Evolutionary conservation across 2,113 vertebrate species (phyloP).

Genomic region (Coracopsis vasa): DNA sequence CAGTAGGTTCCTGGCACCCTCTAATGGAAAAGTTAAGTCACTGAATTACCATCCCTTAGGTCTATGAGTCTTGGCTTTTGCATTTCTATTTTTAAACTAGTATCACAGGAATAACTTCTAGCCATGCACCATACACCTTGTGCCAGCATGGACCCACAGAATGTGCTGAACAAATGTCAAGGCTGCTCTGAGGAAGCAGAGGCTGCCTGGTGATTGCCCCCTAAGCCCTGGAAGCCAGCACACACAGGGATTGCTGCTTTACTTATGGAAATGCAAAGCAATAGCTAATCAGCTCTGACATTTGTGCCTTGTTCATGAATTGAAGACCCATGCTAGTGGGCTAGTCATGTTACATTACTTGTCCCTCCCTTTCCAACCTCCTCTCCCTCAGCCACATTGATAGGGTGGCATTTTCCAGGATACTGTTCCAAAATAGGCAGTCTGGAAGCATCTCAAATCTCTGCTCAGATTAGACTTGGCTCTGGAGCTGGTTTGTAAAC

Average conservation of each 20-base stretch:
- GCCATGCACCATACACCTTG: not conserved
- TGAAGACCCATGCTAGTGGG: not conserved
- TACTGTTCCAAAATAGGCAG: not conserved
- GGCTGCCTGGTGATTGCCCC: not conserved
- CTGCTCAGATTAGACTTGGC: not conserved
- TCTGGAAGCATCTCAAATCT: not conserved
- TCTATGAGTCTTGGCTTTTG: not conserved
- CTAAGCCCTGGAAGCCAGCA: not conserved
- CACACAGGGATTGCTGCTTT: not conserved
- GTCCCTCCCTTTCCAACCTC: not conserved
- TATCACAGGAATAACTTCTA: not conserved
- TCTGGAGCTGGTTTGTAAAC: not conserved
- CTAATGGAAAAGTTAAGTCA: slow-evolving; percentile 59
- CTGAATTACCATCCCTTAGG: not conserved
- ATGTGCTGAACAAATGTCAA: slow-evolving; percentile 41
- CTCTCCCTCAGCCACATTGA: rapidly evolving
- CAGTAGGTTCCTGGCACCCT: slow-evolving; percentile 60
- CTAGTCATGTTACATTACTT: rapidly evolving
- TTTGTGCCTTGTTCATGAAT: not conserved
- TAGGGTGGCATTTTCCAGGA: not conserved
- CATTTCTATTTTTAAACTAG: slow-evolving; percentile 9
- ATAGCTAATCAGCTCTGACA: slow-evolving; percentile 7
- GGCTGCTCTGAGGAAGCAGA: not conserved
- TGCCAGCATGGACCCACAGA: not conserved
- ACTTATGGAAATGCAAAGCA: not conserved